These are phyloP conservation scores for Hydropotes inermis DNA, from an alignment of 2,113 vertebrate species.

Conservation along the genomic window DNA sequence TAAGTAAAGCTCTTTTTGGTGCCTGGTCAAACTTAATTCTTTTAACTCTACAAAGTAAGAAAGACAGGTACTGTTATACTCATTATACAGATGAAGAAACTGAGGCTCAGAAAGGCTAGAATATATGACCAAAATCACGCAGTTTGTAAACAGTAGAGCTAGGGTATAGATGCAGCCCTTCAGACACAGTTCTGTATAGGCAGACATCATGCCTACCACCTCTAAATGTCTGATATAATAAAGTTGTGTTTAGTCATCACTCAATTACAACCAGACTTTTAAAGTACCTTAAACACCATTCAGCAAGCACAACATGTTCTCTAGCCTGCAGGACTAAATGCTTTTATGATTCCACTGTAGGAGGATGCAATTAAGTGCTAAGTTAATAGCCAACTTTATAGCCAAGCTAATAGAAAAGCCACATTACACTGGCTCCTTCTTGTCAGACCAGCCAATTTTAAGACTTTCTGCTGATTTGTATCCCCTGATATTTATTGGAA, in stretches of 20 bases:
- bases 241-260: conserved; percentile 42
- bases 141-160: background rate
- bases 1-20: background rate
- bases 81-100: background rate
- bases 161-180: background rate
- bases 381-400: conserved; percentile 74
- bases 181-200: background rate
- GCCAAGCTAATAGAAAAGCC: conserved; percentile 61
- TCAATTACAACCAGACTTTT: conserved; percentile 48
- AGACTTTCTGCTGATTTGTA: conserved; percentile 39
- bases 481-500: background rate
- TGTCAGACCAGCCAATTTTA: conserved; percentile 46
- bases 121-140: background rate
- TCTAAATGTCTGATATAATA: conserved; percentile 3
- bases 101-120: background rate
- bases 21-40: background rate
- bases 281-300: conserved; percentile 42
- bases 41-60: background rate
- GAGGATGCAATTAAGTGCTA: conserved; percentile 60
- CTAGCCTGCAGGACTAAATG: conserved; percentile 56
- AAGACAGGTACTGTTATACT: background rate
- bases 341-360: background rate
- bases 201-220: background rate
- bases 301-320: conserved; percentile 57
- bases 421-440: conserved; percentile 42